Evolutionary conservation across 2,888 invertebrate species (phyloP), one percentile per base, ranked within the genome.

Genomic region (Hymenopus coronatus): DNA sequence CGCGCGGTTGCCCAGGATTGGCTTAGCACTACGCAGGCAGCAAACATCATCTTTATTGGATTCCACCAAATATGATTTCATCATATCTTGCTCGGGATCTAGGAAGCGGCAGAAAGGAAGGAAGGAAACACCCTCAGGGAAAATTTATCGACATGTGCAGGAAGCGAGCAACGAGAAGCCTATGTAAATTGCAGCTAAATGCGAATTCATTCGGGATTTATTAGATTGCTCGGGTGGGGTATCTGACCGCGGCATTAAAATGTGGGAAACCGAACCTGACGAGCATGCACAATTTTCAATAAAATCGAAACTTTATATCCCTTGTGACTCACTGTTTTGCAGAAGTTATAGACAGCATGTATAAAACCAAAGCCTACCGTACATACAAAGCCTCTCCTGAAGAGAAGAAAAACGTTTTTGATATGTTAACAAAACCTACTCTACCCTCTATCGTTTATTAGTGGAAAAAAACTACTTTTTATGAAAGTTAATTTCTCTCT

Each of bases 41-140:
- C 86, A 86, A 54, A 86, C 86, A 86, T 46, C 70, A 86, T 70
- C 54, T 86, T 86, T 86, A 86, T 86, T 86, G 86, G 81, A 86
- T 86, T 86, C 70, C 54, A 28, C 70, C 70, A 86, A 86, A 86
- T 86, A 86, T 86, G 86, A 86, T 86, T 86, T 86, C 86, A 81
- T 54, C 86, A 86, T 70, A 70, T 70, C 54, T 70, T 70, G 54
- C 54, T 70, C 25, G 54, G 54, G 54, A 70, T 70, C 54, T 70
- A 70, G 54, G 54, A 70, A 70, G 54, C 20, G 54, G 54, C 54
- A 25, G 54, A 70, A 70, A 70, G 54, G 54, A 70, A 70, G 25
- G 54, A 70, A 70, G 54, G 54, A 70, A 70, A 70, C 20, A 70
- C 54, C 54, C 54, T 70, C 54, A 20, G 54, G 54, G 54, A 70